A percentile compares a stretch with the other conserved stretches of the same genome.
phyloP scores from a whole-genome alignment of 1,140 invertebrate species.

The Drosophila murphyi region DNA sequence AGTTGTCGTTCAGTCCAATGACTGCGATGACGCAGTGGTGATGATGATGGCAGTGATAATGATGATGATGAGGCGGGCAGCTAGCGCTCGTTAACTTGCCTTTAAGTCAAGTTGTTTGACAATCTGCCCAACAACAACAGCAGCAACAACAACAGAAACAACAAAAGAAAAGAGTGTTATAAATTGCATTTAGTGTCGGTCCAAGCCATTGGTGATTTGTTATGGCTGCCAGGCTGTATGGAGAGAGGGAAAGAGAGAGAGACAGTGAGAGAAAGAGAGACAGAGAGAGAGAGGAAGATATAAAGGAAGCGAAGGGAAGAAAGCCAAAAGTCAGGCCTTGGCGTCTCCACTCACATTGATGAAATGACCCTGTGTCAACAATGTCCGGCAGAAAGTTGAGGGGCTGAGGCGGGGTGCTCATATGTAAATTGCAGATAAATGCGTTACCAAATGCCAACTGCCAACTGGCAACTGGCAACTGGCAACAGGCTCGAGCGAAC shows the following conservation, averaged over 20 bases:
- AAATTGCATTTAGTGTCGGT: slow-evolving; percentile 80
- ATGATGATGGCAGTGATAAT: slow-evolving; percentile 21
- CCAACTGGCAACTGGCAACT: background rate
- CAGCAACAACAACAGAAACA: slow-evolving; percentile 3
- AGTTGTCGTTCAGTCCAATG: slow-evolving; percentile 28
- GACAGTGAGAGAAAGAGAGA: background rate
- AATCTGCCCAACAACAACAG: slow-evolving; percentile 51
- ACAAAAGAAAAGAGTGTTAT: slow-evolving; percentile 59
- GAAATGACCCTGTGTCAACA: slow-evolving; percentile 40
- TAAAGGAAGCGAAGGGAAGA: background rate
- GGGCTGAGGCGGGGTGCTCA: background rate
- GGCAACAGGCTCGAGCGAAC: slow-evolving; percentile 23
- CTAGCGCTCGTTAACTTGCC: slow-evolving; percentile 74
- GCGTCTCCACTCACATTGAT: slow-evolving; percentile 26
- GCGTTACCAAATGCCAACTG: slow-evolving; percentile 50
- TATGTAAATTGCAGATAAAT: slow-evolving; percentile 66
- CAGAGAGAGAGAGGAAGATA: background rate
- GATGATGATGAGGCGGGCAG: slow-evolving; percentile 27
- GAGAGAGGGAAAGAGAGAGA: background rate
- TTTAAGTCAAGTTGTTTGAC: slow-evolving; percentile 79
- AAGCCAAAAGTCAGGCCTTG: slow-evolving; percentile 58
- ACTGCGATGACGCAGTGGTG: slow-evolving; percentile 31
- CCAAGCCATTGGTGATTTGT: slow-evolving; percentile 79
- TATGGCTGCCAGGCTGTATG: slow-evolving; percentile 58
- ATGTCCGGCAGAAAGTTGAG: background rate